These are phyloP conservation scores for Tiphia femorata DNA, from an alignment of 2,888 invertebrate species.

Conservation along the genomic window DNA sequence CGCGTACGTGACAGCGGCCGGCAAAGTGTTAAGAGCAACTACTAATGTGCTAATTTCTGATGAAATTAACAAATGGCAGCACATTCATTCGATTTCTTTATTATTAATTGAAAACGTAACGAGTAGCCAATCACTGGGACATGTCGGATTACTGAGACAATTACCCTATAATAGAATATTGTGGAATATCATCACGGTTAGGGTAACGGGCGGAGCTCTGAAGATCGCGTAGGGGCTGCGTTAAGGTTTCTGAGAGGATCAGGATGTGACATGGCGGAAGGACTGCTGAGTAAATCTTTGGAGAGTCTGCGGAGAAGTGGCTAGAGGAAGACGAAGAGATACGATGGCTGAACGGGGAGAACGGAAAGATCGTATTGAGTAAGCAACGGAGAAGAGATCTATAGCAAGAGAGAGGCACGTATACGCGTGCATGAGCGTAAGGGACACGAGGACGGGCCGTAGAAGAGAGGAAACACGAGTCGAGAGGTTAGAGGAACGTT, in stretches of 20 bases:
- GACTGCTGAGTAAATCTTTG: conserved; percentile 57
- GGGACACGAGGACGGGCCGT: conserved; percentile 20
- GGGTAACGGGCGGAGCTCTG: background rate
- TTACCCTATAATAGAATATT: no score
- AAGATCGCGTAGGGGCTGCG: conserved; percentile 33
- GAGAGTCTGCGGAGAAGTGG: conserved; percentile 27
- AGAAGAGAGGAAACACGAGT: conserved; percentile 21
- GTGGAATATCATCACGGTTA: background rate
- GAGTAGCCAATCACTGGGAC: no score
- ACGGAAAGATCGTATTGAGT: background rate
- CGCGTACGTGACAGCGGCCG: no score
- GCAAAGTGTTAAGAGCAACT: no score
- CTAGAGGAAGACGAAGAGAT: conserved; percentile 14
- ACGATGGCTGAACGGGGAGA: background rate
- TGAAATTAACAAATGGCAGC: no score
- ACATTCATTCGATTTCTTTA: no score
- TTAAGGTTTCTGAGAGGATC: conserved; percentile 39
- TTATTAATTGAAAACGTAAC: background rate
- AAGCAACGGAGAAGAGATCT: conserved; percentile 15
- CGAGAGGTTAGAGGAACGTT: conserved; percentile 32
- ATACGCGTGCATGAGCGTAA: conserved; percentile 4
- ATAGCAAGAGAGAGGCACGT: conserved; percentile 7
- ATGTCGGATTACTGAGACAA: no score
- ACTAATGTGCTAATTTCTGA: no score
- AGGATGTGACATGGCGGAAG: conserved; percentile 45